These are phyloP conservation scores for Drosophila stalkeri DNA, from an alignment of 2,888 invertebrate genomes.

Conservation along the genomic window DNA sequence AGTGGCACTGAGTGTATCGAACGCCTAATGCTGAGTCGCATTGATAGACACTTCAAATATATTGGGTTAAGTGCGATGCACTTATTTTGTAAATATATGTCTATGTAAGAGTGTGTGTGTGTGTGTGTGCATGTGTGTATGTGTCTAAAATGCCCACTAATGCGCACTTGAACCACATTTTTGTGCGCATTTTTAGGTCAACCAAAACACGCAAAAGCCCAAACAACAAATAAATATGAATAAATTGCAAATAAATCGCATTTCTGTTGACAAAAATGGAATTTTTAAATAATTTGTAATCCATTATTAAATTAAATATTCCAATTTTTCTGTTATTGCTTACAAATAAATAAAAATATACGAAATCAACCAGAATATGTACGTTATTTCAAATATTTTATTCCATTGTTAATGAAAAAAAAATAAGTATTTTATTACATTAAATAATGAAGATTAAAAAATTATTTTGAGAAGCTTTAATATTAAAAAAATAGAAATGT, in stretches of 20 bases:
- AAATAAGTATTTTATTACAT: too few relatives aligned
- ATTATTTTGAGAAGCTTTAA: too few relatives aligned
- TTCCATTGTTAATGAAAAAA: neutral
- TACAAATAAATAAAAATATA: neutral
- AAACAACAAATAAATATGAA: conserved; percentile 8
- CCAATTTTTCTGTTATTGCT: neutral
- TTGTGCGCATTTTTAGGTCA: conserved; percentile 36
- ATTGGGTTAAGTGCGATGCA: conserved; percentile 71
- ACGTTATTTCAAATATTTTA: fast-evolving
- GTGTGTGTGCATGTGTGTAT: conserved; percentile 9
- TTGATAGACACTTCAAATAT: conserved; percentile 52
- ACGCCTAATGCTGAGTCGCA: conserved; percentile 41
- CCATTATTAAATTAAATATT: neutral
- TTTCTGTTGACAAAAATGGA: neutral
- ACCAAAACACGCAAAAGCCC: conserved; percentile 1
- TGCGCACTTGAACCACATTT: conserved; percentile 30
- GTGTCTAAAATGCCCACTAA: conserved; percentile 26
- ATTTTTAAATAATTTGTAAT: neutral
- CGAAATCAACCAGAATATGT: neutral
- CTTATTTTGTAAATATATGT: conserved; percentile 15
- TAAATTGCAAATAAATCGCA: neutral
- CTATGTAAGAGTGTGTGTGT: neutral
- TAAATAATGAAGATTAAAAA: too few relatives aligned
- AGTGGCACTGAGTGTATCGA: neutral
- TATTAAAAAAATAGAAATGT: too few relatives aligned